phyloP scores from a whole-genome alignment of 2,888 invertebrate species.

The Agrotis exclamationis region DNA sequence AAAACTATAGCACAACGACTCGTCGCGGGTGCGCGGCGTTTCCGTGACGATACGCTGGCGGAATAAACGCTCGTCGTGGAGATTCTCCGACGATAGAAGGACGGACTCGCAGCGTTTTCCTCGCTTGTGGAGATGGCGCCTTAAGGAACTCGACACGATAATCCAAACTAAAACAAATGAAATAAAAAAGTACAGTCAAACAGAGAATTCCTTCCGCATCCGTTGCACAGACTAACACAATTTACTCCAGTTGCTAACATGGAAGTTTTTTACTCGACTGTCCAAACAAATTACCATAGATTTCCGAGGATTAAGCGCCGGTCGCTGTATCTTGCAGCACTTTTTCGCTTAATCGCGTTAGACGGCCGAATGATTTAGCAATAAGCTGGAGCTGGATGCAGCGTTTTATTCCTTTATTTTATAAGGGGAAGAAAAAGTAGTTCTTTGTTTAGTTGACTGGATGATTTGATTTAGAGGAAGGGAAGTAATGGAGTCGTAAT shows the following conservation, averaged over 20 bases:
- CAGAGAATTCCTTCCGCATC: slow-evolving; percentile 7
- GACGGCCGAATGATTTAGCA: slow-evolving; percentile 24
- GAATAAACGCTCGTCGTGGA: no score
- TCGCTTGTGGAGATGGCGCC: no score
- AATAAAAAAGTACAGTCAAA: slow-evolving; percentile 5
- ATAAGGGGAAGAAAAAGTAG: neutral
- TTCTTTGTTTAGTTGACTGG: neutral
- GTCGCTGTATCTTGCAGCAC: slow-evolving; percentile 20
- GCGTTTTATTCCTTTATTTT: slow-evolving; percentile 29
- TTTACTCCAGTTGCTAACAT: slow-evolving; percentile 18
- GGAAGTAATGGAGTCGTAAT: neutral
- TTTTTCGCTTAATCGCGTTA: slow-evolving; percentile 39
- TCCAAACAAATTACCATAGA: slow-evolving; percentile 56
- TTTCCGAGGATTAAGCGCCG: slow-evolving; percentile 35
- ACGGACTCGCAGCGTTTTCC: no score
- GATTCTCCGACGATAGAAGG: no score
- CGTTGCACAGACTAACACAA: slow-evolving; percentile 16
- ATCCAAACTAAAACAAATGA: neutral
- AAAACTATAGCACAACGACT: no score
- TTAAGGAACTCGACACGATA: no score
- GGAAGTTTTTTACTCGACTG: slow-evolving; percentile 28
- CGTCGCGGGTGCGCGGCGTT: no score
- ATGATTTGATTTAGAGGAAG: slow-evolving; percentile 6
- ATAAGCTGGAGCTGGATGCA: slow-evolving; percentile 29
- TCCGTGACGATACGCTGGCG: no score